Base-by-base conservation (phyloP, 1,140 invertebrate species). In the Panagrolaimus sp. region DNA sequence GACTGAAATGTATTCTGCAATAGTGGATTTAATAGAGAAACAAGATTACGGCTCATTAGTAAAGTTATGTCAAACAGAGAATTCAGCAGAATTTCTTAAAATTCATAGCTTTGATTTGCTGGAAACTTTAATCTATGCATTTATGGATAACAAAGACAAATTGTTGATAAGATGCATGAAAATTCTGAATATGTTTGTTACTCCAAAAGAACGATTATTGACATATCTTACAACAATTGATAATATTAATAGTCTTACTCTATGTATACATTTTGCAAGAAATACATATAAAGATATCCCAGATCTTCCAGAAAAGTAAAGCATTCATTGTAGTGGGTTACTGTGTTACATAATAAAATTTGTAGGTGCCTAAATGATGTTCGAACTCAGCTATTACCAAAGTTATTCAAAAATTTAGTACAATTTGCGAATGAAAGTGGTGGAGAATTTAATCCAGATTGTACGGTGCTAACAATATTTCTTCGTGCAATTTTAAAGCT, bases 361-460 rank as follows among this genome's bases (percentile, higher is more conserved):
- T 57, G n/a, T 27, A 57, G 51, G 9, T 25, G 27, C 51, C 4
- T 57, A 0, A 57, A 25, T 11, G 51, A 57, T 11, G 51, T 57
- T 11, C 20, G 27, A 57, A 20, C 51, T 11, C 51, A 20, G 11
- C 51, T 57, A 9, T 9, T 57, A 20, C 51, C 51, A n/a, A 57
- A 20, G n/a, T 25, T 57, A 11, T 57, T 25, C 51, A 20, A 27
- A 11, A 57, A 57, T 57, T 27, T 57, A 20, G 51, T 57, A 27
- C 51, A 57, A 57, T 57, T 57, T 27, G 51, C 27, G 1, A 20
- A 27, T 57, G 51, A 57, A 57, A 57, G n/a, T 57, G 20, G 27
- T 16, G 27, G 27, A 25, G 51, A 57, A 25, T 27, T 57, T 27
- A 57, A 57, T 13, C 51, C 51, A 0, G 20, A 57, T 27, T n/a